Conservation (phyloP, 35 echinoderm and acorn worm genomes). For the Apostichopus japonicus region DNA sequence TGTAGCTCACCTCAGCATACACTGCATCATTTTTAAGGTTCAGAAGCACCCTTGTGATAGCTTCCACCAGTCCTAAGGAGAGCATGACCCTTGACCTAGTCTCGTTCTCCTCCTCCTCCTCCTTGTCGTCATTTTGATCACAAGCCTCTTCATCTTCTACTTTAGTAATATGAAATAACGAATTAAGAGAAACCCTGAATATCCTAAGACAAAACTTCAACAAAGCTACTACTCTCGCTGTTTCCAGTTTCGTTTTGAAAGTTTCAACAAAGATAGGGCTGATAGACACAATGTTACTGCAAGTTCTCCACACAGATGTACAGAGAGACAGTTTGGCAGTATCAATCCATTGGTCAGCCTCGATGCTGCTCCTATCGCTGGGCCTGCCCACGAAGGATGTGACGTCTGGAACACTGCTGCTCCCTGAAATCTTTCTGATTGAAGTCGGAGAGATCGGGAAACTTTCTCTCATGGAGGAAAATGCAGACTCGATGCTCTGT, state of each 20-base stretch:
- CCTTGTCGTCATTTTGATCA: too few species aligned
- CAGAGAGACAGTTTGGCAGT: conserved; percentile 29
- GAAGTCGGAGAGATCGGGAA: conserved; percentile 7
- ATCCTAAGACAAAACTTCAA: conserved; percentile 14
- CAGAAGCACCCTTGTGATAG: conserved; percentile 11
- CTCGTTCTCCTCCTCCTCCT: neutral
- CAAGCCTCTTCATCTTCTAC: neutral
- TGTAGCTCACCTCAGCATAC: conserved; percentile 16
- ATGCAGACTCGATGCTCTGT: conserved; percentile 49
- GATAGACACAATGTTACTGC: conserved; percentile 46
- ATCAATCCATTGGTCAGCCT: neutral
- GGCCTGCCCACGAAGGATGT: neutral
- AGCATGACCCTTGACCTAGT: neutral
- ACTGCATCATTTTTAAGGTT: conserved; percentile 18
- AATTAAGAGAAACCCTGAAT: conserved; percentile 1
- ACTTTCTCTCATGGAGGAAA: neutral
- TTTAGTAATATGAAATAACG: neutral
- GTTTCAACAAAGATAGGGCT: conserved; percentile 31
- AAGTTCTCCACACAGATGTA: conserved; percentile 44
- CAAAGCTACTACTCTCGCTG: neutral
- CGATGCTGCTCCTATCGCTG: neutral
- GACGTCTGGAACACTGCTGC: neutral
- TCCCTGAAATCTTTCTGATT: neutral
- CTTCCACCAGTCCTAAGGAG: conserved; percentile 26
- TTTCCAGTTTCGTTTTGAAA: conserved; percentile 14